Conservation (phyloP, 1,140 invertebrate genomes). For the Phthorimaea operculella region DNA sequence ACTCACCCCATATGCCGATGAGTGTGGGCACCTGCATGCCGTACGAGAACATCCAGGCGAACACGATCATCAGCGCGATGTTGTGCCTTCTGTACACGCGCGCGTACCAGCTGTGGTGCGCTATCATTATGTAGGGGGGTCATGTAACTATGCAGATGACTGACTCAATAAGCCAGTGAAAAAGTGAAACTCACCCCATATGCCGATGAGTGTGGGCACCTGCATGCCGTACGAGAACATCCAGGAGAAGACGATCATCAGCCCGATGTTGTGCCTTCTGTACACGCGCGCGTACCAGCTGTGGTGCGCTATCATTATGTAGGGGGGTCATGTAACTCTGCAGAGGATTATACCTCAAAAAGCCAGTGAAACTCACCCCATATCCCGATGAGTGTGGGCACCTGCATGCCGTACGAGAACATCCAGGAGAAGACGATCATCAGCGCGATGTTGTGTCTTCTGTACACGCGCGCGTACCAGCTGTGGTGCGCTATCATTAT, state of each 20-base stretch:
- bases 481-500: conserved; percentile 89
- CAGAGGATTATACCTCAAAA: no score
- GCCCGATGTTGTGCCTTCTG: conserved; percentile 80
- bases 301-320: conserved; percentile 90
- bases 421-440: conserved; percentile 88
- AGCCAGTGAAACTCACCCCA: conserved; percentile 76
- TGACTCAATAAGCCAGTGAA: no score
- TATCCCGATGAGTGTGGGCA: conserved; percentile 80
- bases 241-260: conserved; percentile 88
- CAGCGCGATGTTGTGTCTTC: conserved; percentile 79
- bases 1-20: conserved; percentile 81
- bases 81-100: conserved; percentile 84
- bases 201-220: conserved; percentile 80
- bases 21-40: conserved; percentile 87
- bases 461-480: conserved; percentile 83
- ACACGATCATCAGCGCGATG: conserved; percentile 83
- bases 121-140: conserved; percentile 94
- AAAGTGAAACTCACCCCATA: conserved; percentile 78
- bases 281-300: conserved; percentile 83
- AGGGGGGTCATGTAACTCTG: conserved; percentile 46
- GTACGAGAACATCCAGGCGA: conserved; percentile 87
- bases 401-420: conserved; percentile 85
- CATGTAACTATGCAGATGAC: no score
- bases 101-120: conserved; percentile 81
- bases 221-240: conserved; percentile 86